A percentile compares a stretch with the other conserved stretches of the same genome.
phyloP scores from a whole-genome alignment of 2,797 vertebrate species.

The Australoheros facetus region DNA sequence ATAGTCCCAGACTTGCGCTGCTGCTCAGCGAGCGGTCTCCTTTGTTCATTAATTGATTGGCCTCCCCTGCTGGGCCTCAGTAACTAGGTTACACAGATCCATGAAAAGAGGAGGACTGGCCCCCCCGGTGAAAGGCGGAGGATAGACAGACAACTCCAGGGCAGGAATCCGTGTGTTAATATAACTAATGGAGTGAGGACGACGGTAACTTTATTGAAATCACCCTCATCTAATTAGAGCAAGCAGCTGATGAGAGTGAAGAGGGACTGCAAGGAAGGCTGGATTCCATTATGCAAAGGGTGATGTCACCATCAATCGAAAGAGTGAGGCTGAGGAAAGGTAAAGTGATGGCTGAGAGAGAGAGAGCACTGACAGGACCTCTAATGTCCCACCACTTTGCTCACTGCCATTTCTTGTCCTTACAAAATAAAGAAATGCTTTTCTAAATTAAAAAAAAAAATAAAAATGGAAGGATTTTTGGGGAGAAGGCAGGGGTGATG shows the following conservation, averaged over 20 bases:
- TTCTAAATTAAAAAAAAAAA: background rate
- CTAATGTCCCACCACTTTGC: slow-evolving; percentile 22
- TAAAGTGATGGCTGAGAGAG: slow-evolving; percentile 22
- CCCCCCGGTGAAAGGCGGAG: slow-evolving; percentile 57
- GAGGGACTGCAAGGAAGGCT: slow-evolving; percentile 39
- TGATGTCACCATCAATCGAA: slow-evolving; percentile 62
- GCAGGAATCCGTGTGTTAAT: slow-evolving; percentile 75
- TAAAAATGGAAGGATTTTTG: slow-evolving; percentile 5
- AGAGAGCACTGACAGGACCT: slow-evolving; percentile 7
- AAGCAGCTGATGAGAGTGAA: slow-evolving; percentile 68
- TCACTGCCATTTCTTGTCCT: background rate
- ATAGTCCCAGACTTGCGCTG: slow-evolving; percentile 66
- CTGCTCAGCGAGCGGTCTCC: slow-evolving; percentile 73
- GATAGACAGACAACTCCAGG: slow-evolving; percentile 62
- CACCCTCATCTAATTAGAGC: slow-evolving; percentile 77
- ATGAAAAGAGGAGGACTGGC: slow-evolving; percentile 66
- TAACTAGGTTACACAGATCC: slow-evolving; percentile 81
- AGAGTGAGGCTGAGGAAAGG: slow-evolving; percentile 48
- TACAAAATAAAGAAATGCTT: background rate
- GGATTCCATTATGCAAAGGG: slow-evolving; percentile 55
- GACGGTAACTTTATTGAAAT: slow-evolving; percentile 77
- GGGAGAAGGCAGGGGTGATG: background rate
- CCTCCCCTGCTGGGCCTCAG: slow-evolving; percentile 78
- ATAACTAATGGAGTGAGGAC: slow-evolving; percentile 79
- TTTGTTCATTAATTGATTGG: slow-evolving; percentile 84